Evolutionary conservation across 1,140 invertebrate genomes (phyloP).

Genomic region (Aphis craccivora): DNA sequence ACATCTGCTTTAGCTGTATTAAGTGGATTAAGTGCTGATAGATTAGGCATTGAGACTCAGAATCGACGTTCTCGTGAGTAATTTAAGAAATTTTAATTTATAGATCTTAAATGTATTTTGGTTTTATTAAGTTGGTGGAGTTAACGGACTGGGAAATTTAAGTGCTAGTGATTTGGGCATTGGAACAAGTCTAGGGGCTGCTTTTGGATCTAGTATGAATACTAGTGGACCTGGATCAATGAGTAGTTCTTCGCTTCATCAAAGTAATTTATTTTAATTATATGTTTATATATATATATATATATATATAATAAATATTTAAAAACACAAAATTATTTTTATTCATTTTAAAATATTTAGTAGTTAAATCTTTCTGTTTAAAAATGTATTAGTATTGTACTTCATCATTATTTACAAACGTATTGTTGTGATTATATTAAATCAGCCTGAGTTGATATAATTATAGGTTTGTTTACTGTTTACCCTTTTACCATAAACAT

Average conservation of each 20-base stretch:
- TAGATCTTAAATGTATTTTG: conserved; percentile 2
- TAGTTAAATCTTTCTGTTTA: neutral
- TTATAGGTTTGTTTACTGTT: neutral
- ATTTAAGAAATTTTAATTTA: conserved; percentile 54
- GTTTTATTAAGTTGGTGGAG: conserved; percentile 59
- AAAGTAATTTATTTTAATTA: conserved; percentile 41
- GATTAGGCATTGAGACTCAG: conserved; percentile 58
- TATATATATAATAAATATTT: too few species aligned
- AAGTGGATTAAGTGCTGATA: conserved; percentile 58
- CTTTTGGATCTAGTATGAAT: conserved; percentile 57
- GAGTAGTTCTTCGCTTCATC: conserved; percentile 52
- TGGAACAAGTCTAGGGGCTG: conserved; percentile 51
- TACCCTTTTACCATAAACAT: too few species aligned
- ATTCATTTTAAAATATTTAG: neutral
- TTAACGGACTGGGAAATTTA: conserved; percentile 60
- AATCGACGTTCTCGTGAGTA: conserved; percentile 59
- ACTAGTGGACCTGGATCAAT: conserved; percentile 27
- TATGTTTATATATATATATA: neutral
- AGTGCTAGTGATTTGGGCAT: conserved; percentile 62
- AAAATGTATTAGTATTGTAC: neutral
- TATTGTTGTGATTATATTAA: too few species aligned
- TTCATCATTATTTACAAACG: neutral
- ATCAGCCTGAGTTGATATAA: neutral
- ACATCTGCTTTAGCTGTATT: conserved; percentile 53
- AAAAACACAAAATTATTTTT: neutral